Conservation (phyloP, 2,797 vertebrate species). For the Schizopygopsis pylzovi region DNA sequence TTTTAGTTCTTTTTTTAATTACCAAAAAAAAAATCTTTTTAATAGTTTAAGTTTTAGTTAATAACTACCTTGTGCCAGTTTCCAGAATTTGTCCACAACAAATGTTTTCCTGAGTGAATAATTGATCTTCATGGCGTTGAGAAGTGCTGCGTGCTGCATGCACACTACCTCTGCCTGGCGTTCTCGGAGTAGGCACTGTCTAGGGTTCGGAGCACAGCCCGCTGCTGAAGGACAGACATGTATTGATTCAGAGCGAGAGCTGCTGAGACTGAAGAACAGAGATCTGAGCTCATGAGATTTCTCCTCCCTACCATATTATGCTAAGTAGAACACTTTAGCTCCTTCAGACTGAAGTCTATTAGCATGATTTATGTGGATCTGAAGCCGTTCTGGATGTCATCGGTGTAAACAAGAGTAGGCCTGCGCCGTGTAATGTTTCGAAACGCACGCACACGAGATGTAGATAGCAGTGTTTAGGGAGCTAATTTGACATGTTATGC, state of each 20-base stretch:
- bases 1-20: neutral
- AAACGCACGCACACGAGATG: neutral
- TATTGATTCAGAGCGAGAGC: neutral
- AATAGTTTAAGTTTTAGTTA: neutral
- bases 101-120: rapidly evolving
- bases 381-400: slow-evolving; percentile 44
- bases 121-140: neutral
- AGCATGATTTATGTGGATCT: slow-evolving; percentile 66
- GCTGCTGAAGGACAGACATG: neutral
- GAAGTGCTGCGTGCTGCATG: neutral
- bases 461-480: neutral
- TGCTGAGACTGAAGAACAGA: neutral
- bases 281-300: slow-evolving; percentile 12
- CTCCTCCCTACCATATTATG: slow-evolving; percentile 12
- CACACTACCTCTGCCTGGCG: neutral
- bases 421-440: too few relatives aligned
- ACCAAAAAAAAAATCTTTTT: neutral
- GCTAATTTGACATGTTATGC: neutral
- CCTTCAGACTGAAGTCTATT: slow-evolving; percentile 53
- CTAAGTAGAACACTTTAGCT: slow-evolving; percentile 41
- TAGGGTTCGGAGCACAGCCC: neutral
- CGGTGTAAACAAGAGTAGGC: too few relatives aligned
- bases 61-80: neutral
- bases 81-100: neutral
- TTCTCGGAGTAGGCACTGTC: neutral